These are phyloP conservation scores for Drosophila algonquin DNA, from an alignment of 2,888 invertebrate genomes.

Conservation along the genomic window DNA sequence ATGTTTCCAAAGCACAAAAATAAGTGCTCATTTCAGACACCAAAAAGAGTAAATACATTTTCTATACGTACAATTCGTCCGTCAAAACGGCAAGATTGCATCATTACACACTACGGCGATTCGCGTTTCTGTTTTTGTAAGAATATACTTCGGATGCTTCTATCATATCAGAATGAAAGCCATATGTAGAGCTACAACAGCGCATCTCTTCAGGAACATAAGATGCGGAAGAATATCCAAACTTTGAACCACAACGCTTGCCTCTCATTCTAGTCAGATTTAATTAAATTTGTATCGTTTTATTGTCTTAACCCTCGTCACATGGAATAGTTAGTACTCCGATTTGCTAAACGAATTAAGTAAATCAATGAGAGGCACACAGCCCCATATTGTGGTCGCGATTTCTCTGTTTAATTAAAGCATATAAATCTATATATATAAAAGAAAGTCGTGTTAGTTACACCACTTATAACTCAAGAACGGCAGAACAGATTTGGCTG, in stretches of 20 bases:
- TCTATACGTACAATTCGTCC: neutral
- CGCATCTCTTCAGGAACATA: no score
- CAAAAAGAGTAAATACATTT: neutral
- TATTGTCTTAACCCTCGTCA: constrained; percentile 36
- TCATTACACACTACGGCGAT: no score
- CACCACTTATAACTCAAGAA: no score
- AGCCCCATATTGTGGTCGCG: constrained; percentile 8
- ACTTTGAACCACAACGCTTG: neutral
- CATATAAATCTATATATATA: no score
- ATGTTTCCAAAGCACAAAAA: neutral
- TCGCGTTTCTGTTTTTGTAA: no score
- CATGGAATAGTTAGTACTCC: neutral
- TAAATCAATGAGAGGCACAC: constrained; percentile 7
- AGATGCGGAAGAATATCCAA: neutral
- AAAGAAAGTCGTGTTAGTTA: no score
- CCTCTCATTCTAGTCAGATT: constrained; percentile 1
- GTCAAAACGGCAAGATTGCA: neutral
- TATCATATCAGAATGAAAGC: no score
- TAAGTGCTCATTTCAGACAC: neutral
- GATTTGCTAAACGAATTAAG: constrained; percentile 1
- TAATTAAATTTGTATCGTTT: constrained; percentile 39
- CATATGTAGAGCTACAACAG: no score
- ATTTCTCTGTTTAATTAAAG: constrained; percentile 31
- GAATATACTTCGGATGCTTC: no score
- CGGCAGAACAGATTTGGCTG: no score